Base-by-base conservation (phyloP, 2,888 invertebrate species). In the Drosophila siamana region DNA sequence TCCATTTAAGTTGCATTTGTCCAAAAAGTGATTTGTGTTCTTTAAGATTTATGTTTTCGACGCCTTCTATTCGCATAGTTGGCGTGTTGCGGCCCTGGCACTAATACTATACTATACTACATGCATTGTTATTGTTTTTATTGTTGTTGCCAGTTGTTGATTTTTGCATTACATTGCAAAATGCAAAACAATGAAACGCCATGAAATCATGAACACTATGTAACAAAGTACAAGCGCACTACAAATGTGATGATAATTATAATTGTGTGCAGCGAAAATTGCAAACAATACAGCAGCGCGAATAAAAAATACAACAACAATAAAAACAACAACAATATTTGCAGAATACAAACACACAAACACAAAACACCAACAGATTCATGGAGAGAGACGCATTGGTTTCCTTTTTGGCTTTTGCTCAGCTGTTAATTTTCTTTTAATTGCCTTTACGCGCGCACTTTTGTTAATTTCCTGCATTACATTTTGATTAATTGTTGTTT, bases 151-250 rank as follows among this genome's bases (percentile, higher is more conserved):
- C 61, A 47, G 60, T 66, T 65, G 65, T 50, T 59, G 46, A 68
- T 74, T 78, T 85, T 67, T 71, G 79, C 62, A 78, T 84, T 84
- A 68, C 47, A 78, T 81, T 86, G 80, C 81, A 76, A 81, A 86
- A 81, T 79, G 66, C 57, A 54, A 86, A 82, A 81, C 81, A 81
- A 81, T 81, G 65, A 86, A 60, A 59, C 48, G 43, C 61, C 64
- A 66, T 72, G 75, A 82, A 85, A 78, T 69, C 76, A 64, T 67
- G 51, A 38, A 41, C 55, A 30, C 65, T 47, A 43, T 38, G 69
- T 50, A 67, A 61, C 51, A 68, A 47, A 54, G 24, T 63, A 57
- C 56, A 70, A 48, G 36, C 48, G 57, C 30, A 40, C 54, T 30
- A 68, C 72, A 61, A 54, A 52, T 52, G 63, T 61, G 60, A 69